phyloP scores from a whole-genome alignment of 2,797 vertebrate species.

The Acanthis flammea region DNA sequence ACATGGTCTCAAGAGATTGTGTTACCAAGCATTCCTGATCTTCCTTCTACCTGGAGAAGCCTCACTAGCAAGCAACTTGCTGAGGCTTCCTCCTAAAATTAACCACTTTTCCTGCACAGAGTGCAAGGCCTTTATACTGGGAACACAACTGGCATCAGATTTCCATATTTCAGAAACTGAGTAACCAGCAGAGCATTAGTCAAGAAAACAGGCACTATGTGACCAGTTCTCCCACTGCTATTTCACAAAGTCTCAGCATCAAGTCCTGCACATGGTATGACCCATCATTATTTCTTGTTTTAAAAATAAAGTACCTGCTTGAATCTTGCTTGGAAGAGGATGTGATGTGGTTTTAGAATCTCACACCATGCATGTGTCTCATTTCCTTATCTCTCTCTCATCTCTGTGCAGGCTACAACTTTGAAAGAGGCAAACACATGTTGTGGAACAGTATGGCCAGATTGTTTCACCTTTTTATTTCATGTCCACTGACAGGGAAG shows the following conservation, averaged over 20 bases:
- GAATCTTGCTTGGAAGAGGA: not conserved
- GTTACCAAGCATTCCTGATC: not conserved
- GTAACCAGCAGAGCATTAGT: not conserved
- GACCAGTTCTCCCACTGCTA: not conserved
- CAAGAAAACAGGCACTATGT: not conserved
- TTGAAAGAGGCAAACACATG: not conserved
- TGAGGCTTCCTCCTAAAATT: not conserved
- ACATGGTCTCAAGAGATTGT: not conserved
- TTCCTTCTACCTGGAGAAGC: not conserved
- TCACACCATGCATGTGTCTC: rapidly evolving
- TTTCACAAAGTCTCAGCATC: not conserved
- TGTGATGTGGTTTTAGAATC: not conserved
- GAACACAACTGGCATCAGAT: not conserved
- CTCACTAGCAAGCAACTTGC: not conserved
- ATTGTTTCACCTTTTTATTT: not conserved
- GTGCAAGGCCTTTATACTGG: not conserved
- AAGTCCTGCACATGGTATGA: not conserved
- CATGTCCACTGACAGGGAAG: not conserved
- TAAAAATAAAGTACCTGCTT: not conserved
- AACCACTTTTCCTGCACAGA: not conserved
- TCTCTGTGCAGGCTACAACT: not conserved
- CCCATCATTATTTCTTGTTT: not conserved
- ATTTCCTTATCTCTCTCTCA: not conserved
- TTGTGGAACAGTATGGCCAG: not conserved
- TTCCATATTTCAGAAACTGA: not conserved